These are phyloP conservation scores for Cephalopholis sonnerati DNA, from an alignment of 2,113 vertebrate genomes.

Conservation along the genomic window DNA sequence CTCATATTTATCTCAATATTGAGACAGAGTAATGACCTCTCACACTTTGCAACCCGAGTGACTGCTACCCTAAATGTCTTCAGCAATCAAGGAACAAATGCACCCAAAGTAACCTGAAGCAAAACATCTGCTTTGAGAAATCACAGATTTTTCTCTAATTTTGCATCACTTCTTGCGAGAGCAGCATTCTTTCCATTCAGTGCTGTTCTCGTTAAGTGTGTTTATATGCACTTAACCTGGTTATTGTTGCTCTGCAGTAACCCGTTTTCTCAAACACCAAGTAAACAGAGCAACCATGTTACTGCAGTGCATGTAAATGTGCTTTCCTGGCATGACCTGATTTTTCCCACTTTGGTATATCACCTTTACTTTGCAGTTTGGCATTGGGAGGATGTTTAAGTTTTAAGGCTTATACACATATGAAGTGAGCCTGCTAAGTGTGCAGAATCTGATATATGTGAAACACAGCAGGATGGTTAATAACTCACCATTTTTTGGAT, in stretches of 20 bases:
- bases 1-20: conserved; percentile 2
- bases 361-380: not conserved
- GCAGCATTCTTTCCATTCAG: conserved; percentile 8
- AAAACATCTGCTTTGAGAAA: conserved; percentile 16
- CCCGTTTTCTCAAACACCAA: conserved; percentile 2
- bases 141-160: not conserved
- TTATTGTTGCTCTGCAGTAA: conserved; percentile 1
- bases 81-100: not conserved
- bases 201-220: conserved; percentile 10
- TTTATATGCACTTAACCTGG: conserved; percentile 8
- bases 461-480: conserved; percentile 1
- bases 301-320: not conserved
- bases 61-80: not conserved
- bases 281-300: not conserved
- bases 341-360: not conserved
- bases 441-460: not conserved
- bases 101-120: not conserved
- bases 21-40: not conserved
- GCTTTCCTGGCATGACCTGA: not conserved
- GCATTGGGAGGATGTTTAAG: not conserved
- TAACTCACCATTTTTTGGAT: conserved; percentile 93
- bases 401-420: not conserved
- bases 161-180: not conserved
- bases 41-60: not conserved
- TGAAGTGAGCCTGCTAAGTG: not conserved